Conservation (phyloP, 92 coral and sea anemone species). For the Parazoanthus darwini region DNA sequence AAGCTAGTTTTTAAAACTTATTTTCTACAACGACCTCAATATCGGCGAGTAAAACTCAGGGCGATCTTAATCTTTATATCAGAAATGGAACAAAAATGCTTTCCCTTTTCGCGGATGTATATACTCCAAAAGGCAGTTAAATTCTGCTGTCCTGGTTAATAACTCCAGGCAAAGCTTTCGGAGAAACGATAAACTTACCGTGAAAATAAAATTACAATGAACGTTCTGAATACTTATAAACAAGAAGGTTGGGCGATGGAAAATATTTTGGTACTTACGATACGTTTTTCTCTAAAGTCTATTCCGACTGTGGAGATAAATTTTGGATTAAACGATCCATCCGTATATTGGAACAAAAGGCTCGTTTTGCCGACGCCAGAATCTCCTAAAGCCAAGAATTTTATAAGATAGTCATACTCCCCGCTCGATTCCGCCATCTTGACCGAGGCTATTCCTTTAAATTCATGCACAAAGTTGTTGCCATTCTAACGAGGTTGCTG, state of each 20-base stretch:
- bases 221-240: not conserved
- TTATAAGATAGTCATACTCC: conserved; percentile 91
- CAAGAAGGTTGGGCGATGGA: conserved; percentile 32
- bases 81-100: not conserved
- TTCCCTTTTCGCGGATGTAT: not conserved
- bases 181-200: not conserved
- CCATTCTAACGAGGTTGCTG: conserved; percentile 66
- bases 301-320: conserved; percentile 98
- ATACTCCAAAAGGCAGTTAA: not conserved
- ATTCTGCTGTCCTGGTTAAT: too few species aligned
- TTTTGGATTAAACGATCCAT: conserved; percentile 90
- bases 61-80: not conserved
- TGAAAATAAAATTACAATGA: conserved; percentile 17
- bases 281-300: conserved; percentile 94
- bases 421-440: conserved; percentile 94
- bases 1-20: not conserved
- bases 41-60: not conserved
- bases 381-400: conserved; percentile 94
- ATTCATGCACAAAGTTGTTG: conserved; percentile 48
- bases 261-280: conserved; percentile 67
- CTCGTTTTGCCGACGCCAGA: conserved; percentile 99
- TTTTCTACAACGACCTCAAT: not conserved
- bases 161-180: not conserved
- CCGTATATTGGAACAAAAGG: conserved; percentile 89
- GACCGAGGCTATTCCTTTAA: conserved; percentile 58